These are phyloP conservation scores for Gerosis bhagava DNA, from an alignment of 2,888 invertebrate species.

Conservation along the genomic window DNA sequence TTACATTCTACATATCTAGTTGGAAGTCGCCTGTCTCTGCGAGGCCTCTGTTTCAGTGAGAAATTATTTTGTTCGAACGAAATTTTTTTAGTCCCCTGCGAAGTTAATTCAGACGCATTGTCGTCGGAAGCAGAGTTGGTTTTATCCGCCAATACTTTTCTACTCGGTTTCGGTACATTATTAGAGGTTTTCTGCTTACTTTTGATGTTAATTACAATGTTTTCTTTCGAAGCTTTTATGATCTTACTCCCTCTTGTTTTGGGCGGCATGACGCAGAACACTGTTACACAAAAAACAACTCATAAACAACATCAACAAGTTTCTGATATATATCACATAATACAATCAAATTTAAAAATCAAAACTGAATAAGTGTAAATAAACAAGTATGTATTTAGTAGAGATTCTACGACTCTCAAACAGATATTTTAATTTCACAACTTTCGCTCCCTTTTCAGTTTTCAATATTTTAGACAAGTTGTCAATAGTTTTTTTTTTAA, in stretches of 20 bases:
- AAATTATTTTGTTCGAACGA: conserved; percentile 17
- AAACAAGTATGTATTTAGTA: no score
- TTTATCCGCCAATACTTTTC: conserved; percentile 65
- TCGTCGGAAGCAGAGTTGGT: conserved; percentile 72
- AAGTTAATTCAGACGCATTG: conserved; percentile 40
- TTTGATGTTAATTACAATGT: conserved; percentile 41
- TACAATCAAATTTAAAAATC: not conserved
- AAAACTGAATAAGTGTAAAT: no score
- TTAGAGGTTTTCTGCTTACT: conserved; percentile 38
- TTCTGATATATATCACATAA: no score
- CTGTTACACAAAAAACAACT: not conserved
- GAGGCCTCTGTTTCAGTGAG: conserved; percentile 39
- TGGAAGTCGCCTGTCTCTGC: conserved; percentile 55
- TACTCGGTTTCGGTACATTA: conserved; percentile 42
- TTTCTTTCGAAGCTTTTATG: conserved; percentile 59
- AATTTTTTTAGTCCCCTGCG: conserved; percentile 17
- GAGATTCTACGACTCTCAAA: no score
- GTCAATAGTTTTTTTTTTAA: no score
- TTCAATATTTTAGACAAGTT: no score
- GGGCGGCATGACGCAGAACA: conserved; percentile 58
- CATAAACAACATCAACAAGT: no score
- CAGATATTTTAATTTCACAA: not conserved
- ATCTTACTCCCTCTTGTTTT: conserved; percentile 52
- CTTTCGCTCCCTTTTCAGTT: conserved; percentile 35
- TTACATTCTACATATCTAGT: conserved; percentile 50